These are phyloP conservation scores for Ceratotherium simum DNA, from an alignment of 2,113 vertebrate genomes.

Conservation along the genomic window DNA sequence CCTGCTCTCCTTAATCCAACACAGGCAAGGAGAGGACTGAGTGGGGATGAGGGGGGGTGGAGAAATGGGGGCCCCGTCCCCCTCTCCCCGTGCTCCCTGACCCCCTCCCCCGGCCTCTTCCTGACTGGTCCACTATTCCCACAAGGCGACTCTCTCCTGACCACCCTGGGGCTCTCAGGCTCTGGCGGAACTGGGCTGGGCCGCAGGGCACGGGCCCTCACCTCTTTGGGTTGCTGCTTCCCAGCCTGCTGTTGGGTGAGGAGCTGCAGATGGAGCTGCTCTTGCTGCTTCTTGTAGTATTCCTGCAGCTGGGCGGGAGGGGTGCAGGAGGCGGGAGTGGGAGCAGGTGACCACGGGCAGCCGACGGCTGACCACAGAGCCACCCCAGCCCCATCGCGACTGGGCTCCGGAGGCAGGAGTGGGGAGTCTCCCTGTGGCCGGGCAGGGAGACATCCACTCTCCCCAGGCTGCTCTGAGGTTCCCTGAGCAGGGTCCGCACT, in stretches of 20 bases:
- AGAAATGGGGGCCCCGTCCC: background rate
- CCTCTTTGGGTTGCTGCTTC: constrained; percentile 97
- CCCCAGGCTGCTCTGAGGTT: background rate
- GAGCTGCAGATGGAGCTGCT: constrained; percentile 98
- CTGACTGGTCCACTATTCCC: background rate
- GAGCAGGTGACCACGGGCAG: background rate
- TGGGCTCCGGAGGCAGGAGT: background rate
- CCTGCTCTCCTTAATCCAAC: background rate
- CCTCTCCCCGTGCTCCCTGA: accelerated
- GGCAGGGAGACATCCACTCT: background rate
- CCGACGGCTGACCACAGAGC: background rate
- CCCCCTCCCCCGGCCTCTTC: background rate
- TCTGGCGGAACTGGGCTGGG: accelerated
- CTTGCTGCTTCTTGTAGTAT: constrained; percentile 99
- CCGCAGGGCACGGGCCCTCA: constrained; percentile 81
- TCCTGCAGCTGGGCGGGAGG: constrained; percentile 93
- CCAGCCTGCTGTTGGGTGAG: constrained; percentile 97
- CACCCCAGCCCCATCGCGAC: background rate
- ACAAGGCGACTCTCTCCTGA: background rate
- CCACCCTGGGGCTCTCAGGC: background rate
- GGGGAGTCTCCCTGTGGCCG: background rate
- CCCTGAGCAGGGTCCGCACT: background rate
- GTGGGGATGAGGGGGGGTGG: too few species aligned
- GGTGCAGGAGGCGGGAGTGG: background rate
- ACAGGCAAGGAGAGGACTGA: background rate